Base-by-base conservation (phyloP, 2,888 invertebrate species). In the Deilephila porcellus region DNA sequence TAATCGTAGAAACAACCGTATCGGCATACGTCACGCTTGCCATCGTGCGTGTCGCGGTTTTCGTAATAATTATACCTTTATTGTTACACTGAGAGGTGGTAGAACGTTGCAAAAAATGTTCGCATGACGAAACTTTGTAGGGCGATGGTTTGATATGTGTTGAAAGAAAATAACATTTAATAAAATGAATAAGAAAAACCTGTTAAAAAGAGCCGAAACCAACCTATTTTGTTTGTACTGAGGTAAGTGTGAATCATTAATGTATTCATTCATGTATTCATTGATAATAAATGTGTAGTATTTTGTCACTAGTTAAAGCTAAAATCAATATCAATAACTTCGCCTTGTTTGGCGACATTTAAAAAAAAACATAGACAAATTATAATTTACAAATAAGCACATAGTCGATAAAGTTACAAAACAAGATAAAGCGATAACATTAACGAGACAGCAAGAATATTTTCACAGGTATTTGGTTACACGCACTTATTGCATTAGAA, bases 11-110 rank as follows among this genome's bases (percentile, higher is more conserved):
- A 84, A 85, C 79, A 81, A 79, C 82, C 85, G 83, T 85, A 82
- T 80, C 82, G 80, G 80, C 76, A 76, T 76, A 79, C 77, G 81
- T 86, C 86, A 86, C 83, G 86, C 78, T 81, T 79, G 71, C 81
- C 78, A 79, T 73, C 71, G 25, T 79, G 80, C 84, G 73, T 75
- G 84, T 85, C 85, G 72, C 78, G 79, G 79, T 83, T 83, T 83
- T 83, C 81, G 82, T 81, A 78, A 79, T 82, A 83, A 85, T 83
- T 59, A 71, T 59, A 56, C 32, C 82, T 84, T 83, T 80, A 80
- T 80, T 80, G 82, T 80, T 80, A 74, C 77, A 76, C 76, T 25
- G 29, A 32, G 60, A 73, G 71, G 71, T 71, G 62, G 75, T 75
- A 75, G 70, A 63, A 62, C 56, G 52, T 32, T 62, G 64, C 45